A percentile compares a stretch with the other conserved stretches of the same genome.
phyloP scores from a whole-genome alignment of 2,797 vertebrate genomes.

The Myotis myotis region DNA sequence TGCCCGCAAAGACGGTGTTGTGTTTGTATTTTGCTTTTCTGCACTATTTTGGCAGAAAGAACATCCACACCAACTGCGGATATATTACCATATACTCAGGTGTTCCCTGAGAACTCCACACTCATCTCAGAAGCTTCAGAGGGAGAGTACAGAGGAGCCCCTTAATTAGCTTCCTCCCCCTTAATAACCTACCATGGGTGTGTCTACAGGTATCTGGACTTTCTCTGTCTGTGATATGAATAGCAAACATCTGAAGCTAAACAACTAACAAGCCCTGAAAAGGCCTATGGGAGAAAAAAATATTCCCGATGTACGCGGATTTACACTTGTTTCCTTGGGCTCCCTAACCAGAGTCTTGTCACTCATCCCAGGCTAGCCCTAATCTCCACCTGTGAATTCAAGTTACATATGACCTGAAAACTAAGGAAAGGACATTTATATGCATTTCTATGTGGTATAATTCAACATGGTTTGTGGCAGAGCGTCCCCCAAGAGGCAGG shows the following conservation, averaged over 20 bases:
- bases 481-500: not conserved
- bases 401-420: not conserved
- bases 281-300: not conserved
- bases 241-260: not conserved
- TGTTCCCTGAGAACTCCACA: not conserved
- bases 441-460: not conserved
- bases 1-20: not conserved
- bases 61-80: not conserved
- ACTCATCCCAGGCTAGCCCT: not conserved
- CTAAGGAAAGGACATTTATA: not conserved
- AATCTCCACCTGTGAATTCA: not conserved
- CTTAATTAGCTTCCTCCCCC: not conserved
- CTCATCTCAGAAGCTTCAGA: not conserved
- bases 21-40: not conserved
- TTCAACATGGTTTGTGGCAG: not conserved
- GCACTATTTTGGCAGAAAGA: not conserved
- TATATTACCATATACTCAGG: not conserved
- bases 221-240: not conserved
- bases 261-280: not conserved
- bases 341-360: not conserved
- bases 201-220: not conserved
- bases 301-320: rapidly evolving
- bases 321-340: not conserved
- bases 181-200: not conserved
- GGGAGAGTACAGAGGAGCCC: not conserved